Evolutionary conservation across 2,797 vertebrate genomes (phyloP), one percentile per base, ranked within the genome.

Genomic region (Sebastes itinus): DNA sequence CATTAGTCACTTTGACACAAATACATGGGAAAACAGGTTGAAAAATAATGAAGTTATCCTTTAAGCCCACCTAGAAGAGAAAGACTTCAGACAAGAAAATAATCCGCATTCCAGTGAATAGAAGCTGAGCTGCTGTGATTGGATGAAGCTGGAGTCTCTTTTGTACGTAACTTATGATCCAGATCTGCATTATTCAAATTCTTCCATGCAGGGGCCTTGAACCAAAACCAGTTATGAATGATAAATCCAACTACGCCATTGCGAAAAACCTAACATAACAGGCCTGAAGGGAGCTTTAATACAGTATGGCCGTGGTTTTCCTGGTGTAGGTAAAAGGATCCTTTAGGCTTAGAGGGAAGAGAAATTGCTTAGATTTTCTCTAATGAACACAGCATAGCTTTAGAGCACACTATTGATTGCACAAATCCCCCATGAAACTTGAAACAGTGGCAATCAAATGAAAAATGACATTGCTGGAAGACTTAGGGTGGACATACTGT

Each of bases 361-460:
- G 22, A 80, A 78, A 75, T 63, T 65, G 75, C 82, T 73, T 28
- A 61, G 33, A 82, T 75, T 74, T 82, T 80, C 62, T 82, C 55
- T 80, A 83, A 85, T 83, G 73, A 89, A 83, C 75, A 77, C 42
- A 81, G 10, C 20, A 80, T 71, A 32, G 35, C 70, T 64, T 49
- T 72, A 75, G 54, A 76, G 72, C 65, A 66, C 30, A 68, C 60
- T 76, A 88, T 75, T 83, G 84, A 87, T 82, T 87, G 71, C 46
- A 71, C 72, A 85, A 89, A 86, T 84, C 80, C 78, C 84, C 46
- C 22, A 33, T 71, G 78, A 82, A 82, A 84, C 80, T 79, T 81
- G 66, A 86, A 88, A 76, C 67, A 71, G 69, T 65, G 68, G 77
- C 82, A 85, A 85, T 89, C 67, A 87, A 87, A 84, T 81, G 70